These are phyloP conservation scores for Carettochelys insculpta DNA, from an alignment of 2,113 vertebrate species.

Conservation along the genomic window DNA sequence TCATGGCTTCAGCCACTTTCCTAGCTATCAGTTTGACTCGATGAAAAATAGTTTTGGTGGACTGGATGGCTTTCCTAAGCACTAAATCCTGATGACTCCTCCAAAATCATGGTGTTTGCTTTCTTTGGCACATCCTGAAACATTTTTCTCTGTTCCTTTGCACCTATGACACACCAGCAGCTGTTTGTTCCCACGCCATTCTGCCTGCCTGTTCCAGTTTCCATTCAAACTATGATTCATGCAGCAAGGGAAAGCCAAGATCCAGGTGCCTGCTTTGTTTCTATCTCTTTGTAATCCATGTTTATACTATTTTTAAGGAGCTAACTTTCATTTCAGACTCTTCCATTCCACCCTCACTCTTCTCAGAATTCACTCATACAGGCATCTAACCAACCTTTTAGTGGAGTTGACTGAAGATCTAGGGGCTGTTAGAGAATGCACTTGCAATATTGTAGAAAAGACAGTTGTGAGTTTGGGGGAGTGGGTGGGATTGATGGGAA, in stretches of 20 bases:
- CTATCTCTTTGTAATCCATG: constrained; percentile 54
- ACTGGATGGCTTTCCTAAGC: constrained; percentile 59
- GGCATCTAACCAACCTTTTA: neutral
- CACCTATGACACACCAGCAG: constrained; percentile 68
- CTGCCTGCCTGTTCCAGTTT: constrained; percentile 69
- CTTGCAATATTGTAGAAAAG: neutral
- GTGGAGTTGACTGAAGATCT: neutral
- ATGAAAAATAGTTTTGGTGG: constrained; percentile 29
- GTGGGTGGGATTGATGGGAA: neutral
- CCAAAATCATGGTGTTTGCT: constrained; percentile 61
- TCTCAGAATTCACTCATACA: constrained; percentile 1
- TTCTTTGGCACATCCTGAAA: constrained; percentile 66
- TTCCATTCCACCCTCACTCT: neutral
- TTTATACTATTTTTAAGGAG: constrained; percentile 22
- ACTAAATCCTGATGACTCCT: constrained; percentile 57
- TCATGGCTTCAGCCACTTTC: neutral
- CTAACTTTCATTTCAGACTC: constrained; percentile 37
- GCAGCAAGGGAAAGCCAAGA: constrained; percentile 63
- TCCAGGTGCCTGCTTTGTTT: constrained; percentile 68
- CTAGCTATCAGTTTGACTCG: neutral
- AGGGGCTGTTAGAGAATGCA: neutral
- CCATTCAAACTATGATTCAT: constrained; percentile 65
- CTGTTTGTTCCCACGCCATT: constrained; percentile 68
- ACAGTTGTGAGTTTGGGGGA: neutral
- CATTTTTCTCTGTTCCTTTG: constrained; percentile 56